Percentiles rank a stretch among this genome's conserved stretches.
Conservation (phyloP, 1,140 invertebrate species). For the Bombus huntii region DNA sequence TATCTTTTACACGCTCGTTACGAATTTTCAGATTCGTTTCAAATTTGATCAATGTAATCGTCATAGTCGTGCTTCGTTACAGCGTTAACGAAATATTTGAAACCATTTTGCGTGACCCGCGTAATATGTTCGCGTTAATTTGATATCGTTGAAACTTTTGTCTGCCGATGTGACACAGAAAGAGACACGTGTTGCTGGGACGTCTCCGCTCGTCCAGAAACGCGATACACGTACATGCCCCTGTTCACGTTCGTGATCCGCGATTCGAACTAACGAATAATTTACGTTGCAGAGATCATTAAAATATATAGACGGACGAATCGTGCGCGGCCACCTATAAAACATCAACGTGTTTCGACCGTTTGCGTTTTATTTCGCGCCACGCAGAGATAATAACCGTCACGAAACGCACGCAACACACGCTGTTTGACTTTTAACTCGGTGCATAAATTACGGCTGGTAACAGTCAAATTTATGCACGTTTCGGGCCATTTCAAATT, state of each 20-base stretch:
- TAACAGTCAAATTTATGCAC: slow-evolving; percentile 16
- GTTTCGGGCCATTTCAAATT: background rate
- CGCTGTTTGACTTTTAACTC: slow-evolving; percentile 18
- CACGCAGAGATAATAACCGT: slow-evolving; percentile 20
- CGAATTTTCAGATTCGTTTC: too few species aligned
- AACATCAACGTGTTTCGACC: slow-evolving; percentile 2
- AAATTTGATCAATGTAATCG: too few species aligned
- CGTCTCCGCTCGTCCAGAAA: background rate
- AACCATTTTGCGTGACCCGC: too few species aligned
- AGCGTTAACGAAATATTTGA: too few species aligned
- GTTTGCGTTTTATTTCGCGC: background rate
- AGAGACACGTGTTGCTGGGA: slow-evolving; percentile 30
- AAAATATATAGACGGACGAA: background rate
- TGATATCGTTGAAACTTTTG: background rate
- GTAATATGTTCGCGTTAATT: background rate
- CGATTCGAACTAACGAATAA: slow-evolving; percentile 15
- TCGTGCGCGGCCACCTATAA: background rate
- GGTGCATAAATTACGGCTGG: slow-evolving; percentile 9
- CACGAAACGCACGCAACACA: background rate
- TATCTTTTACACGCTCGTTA: too few species aligned
- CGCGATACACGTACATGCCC: too few species aligned
- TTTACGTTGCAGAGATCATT: slow-evolving; percentile 7
- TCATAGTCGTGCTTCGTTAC: too few species aligned
- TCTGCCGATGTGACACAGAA: background rate
- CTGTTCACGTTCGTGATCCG: too few species aligned